phyloP scores from a whole-genome alignment of 2,113 vertebrate genomes.

The Empidonax traillii region DNA sequence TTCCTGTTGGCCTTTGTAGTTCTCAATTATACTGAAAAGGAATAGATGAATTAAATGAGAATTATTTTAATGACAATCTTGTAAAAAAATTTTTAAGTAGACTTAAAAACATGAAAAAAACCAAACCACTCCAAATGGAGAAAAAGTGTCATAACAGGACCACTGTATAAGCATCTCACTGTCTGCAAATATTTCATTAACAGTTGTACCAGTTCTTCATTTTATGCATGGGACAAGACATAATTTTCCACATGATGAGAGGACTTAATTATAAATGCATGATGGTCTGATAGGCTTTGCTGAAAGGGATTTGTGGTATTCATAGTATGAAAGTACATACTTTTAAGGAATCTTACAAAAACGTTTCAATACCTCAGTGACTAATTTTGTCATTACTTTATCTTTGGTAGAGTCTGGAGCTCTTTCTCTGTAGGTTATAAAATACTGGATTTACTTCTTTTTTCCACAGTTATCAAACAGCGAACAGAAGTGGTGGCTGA shows the following conservation, averaged over 20 bases:
- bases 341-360: neutral
- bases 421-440: neutral
- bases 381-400: neutral
- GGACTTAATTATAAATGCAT: neutral
- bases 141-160: neutral
- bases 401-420: neutral
- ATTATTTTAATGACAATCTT: neutral
- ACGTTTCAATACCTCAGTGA: neutral
- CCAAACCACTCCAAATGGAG: neutral
- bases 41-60: neutral
- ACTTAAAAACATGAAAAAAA: neutral
- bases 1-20: neutral
- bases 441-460: neutral
- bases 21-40: neutral
- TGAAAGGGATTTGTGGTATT: neutral
- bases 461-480: slow-evolving; percentile 69
- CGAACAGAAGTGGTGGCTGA: slow-evolving; percentile 79
- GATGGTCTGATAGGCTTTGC: neutral
- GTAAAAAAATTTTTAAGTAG: neutral
- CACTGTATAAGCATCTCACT: neutral
- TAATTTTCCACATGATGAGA: neutral
- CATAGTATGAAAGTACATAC: neutral
- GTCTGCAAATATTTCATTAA: neutral
- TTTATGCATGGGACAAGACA: neutral
- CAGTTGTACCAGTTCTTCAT: neutral